Percentiles rank a stretch among this genome's conserved stretches.
phyloP scores from a whole-genome alignment of 2,797 vertebrate species.

The Apogon hyalosoma region DNA sequence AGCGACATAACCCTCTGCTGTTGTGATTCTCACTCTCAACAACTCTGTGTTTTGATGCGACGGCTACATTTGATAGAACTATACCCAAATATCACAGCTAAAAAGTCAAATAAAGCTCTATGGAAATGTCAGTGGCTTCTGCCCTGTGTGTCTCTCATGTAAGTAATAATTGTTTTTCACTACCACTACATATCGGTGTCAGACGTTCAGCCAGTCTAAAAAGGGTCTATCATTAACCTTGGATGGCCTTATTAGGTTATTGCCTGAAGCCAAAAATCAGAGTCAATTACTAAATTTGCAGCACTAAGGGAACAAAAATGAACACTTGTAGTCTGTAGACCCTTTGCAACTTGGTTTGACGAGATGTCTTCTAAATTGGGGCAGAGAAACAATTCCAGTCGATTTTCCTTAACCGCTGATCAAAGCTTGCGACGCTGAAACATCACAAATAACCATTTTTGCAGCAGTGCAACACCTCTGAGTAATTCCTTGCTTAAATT shows the following conservation, averaged over 20 bases:
- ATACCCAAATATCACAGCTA: slow-evolving; percentile 29
- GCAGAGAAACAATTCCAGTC: slow-evolving; percentile 70
- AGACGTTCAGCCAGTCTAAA: slow-evolving; percentile 84
- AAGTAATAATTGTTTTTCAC: slow-evolving; percentile 77
- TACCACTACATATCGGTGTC: slow-evolving; percentile 78
- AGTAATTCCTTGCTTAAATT: slow-evolving; percentile 14
- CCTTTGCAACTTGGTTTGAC: slow-evolving; percentile 66
- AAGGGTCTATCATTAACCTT: slow-evolving; percentile 88
- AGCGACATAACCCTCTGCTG: slow-evolving; percentile 40
- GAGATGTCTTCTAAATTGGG: slow-evolving; percentile 74
- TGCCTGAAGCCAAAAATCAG: slow-evolving; percentile 83
- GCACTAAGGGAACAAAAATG: slow-evolving; percentile 75
- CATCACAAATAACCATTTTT: slow-evolving; percentile 29
- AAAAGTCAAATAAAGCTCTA: slow-evolving; percentile 42
- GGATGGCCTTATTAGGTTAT: slow-evolving; percentile 87
- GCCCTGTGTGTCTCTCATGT: slow-evolving; percentile 68
- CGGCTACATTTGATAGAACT: slow-evolving; percentile 1
- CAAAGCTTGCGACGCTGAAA: slow-evolving; percentile 54
- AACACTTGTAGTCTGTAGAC: slow-evolving; percentile 74
- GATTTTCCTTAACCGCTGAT: slow-evolving; percentile 68
- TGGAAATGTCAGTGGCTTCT: slow-evolving; percentile 68
- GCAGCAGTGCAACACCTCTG: slow-evolving; percentile 6
- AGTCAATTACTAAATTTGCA: slow-evolving; percentile 86
- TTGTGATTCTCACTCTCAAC: slow-evolving; percentile 37
- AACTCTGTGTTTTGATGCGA: slow-evolving; percentile 32